Conservation (phyloP, 1,140 invertebrate species). For the Drosophila hydei region DNA sequence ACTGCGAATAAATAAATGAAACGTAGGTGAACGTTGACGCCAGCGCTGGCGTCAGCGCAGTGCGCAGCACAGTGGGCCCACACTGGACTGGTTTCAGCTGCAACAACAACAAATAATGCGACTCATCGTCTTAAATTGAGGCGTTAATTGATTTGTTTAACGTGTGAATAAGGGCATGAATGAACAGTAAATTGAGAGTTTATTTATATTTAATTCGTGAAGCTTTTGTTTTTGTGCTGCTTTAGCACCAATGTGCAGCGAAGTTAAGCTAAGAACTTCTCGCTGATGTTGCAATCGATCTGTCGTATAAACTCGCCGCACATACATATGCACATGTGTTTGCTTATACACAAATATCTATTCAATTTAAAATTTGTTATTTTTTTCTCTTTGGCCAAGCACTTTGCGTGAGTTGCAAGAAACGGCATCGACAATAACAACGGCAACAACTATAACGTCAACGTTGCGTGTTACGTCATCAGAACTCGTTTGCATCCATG, state of each 20-base stretch:
- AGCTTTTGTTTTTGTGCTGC: not conserved
- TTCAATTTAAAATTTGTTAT: slow-evolving; percentile 52
- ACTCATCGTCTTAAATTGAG: slow-evolving; percentile 7
- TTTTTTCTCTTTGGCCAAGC: slow-evolving; percentile 51
- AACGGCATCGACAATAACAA: slow-evolving; percentile 30
- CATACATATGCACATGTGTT: slow-evolving; percentile 3
- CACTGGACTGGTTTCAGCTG: not conserved
- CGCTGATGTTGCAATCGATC: slow-evolving; percentile 60
- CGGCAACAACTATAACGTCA: slow-evolving; percentile 19
- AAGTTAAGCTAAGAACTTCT: slow-evolving; percentile 59
- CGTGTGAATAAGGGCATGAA: not conserved
- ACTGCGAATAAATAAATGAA: slow-evolving; percentile 71
- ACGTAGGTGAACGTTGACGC: slow-evolving; percentile 46
- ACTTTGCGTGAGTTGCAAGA: slow-evolving; percentile 64
- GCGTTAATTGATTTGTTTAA: not conserved
- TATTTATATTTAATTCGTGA: not conserved
- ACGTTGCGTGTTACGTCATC: slow-evolving; percentile 66
- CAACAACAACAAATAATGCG: not conserved
- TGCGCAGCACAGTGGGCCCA: slow-evolving; percentile 58
- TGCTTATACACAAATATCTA: slow-evolving; percentile 30
- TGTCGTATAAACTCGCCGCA: slow-evolving; percentile 5
- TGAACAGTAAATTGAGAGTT: not conserved
- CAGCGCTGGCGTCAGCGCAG: not conserved
- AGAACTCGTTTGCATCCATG: slow-evolving; percentile 75
- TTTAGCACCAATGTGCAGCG: slow-evolving; percentile 28